phyloP scores from a whole-genome alignment of 2,888 invertebrate genomes.

The Eucera pruinosa region DNA sequence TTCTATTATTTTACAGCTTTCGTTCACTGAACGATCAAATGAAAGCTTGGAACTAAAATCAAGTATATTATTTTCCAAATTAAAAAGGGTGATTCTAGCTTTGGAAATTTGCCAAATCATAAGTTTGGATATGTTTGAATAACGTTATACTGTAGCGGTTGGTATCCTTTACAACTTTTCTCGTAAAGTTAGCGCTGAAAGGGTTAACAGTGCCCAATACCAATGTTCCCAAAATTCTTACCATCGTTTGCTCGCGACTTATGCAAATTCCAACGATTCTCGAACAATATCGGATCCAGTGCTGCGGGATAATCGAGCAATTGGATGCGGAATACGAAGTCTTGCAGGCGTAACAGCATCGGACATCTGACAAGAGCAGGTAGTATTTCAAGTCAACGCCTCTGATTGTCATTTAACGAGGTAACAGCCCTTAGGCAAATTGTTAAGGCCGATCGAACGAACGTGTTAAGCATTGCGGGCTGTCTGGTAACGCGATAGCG shows the following conservation, averaged over 20 bases:
- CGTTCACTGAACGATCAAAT: too few relatives aligned
- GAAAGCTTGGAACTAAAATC: too few relatives aligned
- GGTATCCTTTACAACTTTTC: too few relatives aligned
- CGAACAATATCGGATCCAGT: not conserved
- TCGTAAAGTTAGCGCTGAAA: too few relatives aligned
- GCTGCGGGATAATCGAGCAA: constrained; percentile 10
- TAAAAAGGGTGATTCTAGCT: too few relatives aligned
- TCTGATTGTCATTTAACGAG: constrained; percentile 83
- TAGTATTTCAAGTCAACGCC: constrained; percentile 78
- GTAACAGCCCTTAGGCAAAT: constrained; percentile 79
- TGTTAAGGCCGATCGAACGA: constrained; percentile 69
- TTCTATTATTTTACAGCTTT: too few relatives aligned
- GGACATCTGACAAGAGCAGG: constrained; percentile 44
- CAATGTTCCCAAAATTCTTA: too few relatives aligned
- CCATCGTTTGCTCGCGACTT: too few relatives aligned
- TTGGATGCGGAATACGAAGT: not conserved
- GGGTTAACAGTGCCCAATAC: not conserved
- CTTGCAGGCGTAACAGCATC: constrained; percentile 33
- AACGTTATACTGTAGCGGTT: too few relatives aligned
- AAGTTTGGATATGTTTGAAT: too few relatives aligned
- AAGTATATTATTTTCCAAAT: too few relatives aligned
- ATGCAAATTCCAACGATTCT: not conserved
- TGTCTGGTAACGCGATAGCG: constrained; percentile 64
- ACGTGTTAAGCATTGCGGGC: constrained; percentile 52
- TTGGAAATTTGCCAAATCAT: too few relatives aligned